phyloP scores from a whole-genome alignment of 2,113 vertebrate genomes.

The Muscicapa adusta region DNA sequence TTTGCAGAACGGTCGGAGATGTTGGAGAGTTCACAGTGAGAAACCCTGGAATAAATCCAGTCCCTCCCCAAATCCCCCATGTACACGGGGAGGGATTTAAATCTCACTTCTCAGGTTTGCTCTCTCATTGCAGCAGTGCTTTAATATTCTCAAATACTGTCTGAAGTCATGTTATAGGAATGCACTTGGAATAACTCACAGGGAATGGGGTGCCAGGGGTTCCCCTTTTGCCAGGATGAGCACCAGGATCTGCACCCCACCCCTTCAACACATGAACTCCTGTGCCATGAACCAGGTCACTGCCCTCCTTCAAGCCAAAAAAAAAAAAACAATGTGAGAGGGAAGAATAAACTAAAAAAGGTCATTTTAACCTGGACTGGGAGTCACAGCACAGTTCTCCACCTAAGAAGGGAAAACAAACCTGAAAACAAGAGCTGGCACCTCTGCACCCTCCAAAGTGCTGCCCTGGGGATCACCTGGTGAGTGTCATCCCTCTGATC shows the following conservation, averaged over 20 bases:
- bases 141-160: neutral
- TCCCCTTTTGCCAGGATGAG: neutral
- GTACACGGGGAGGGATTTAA: accelerated
- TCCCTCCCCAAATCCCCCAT: neutral
- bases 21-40: neutral
- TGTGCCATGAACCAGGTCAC: neutral
- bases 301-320: neutral
- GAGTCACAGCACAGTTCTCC: neutral
- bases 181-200: accelerated
- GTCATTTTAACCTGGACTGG: neutral
- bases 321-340: neutral
- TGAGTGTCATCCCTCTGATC: neutral
- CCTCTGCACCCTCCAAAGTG: neutral
- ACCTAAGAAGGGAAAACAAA: neutral
- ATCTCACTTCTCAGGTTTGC: neutral
- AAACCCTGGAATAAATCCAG: neutral
- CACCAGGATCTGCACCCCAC: neutral
- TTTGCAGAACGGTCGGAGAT: neutral
- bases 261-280: neutral
- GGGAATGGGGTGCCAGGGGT: neutral
- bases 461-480: neutral
- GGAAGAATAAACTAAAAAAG: neutral
- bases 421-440: neutral
- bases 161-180: neutral
- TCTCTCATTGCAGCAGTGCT: neutral